Percentiles rank a stretch among this genome's conserved stretches.
Conservation (phyloP, 2,888 invertebrate species). For the Chironomus riparius region DNA sequence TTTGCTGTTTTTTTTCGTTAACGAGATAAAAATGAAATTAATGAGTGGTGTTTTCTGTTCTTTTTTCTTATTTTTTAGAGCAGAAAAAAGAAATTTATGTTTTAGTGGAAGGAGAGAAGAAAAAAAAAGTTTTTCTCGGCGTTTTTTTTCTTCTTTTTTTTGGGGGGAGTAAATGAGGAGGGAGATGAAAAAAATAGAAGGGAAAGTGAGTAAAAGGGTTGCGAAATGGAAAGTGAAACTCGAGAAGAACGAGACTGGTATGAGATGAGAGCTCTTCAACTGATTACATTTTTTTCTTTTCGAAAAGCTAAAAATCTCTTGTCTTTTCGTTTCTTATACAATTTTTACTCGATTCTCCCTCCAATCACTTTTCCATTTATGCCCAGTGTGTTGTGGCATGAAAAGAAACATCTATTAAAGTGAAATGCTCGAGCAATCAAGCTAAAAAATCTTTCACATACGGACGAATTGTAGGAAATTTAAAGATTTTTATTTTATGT, state of each 20-base stretch:
- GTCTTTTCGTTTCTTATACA: not conserved
- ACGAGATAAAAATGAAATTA: slow-evolving; percentile 28
- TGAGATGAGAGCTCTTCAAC: slow-evolving; percentile 24
- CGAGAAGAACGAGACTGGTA: not conserved
- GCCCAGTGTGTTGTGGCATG: not conserved
- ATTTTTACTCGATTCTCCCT: not conserved
- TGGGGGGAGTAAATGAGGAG: not conserved
- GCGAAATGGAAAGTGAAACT: slow-evolving; percentile 26
- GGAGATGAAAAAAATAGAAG: not conserved
- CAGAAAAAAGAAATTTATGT: slow-evolving; percentile 22
- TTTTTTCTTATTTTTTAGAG: slow-evolving; percentile 9
- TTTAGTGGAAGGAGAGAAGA: not conserved
- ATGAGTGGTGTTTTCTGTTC: slow-evolving; percentile 26
- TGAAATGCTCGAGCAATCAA: slow-evolving; percentile 23
- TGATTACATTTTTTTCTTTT: slow-evolving; percentile 14
- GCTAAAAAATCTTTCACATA: not conserved
- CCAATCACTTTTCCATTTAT: not conserved
- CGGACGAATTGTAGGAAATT: not conserved
- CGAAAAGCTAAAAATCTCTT: not conserved
- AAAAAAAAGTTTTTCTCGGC: not conserved
- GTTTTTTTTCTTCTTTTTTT: not conserved
- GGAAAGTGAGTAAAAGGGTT: slow-evolving; percentile 9
- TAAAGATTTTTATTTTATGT: no score
- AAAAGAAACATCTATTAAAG: slow-evolving; percentile 21
- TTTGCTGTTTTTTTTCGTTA: slow-evolving; percentile 20